phyloP scores from a whole-genome alignment of 2,888 invertebrate genomes.

The Noctua fimbriata region DNA sequence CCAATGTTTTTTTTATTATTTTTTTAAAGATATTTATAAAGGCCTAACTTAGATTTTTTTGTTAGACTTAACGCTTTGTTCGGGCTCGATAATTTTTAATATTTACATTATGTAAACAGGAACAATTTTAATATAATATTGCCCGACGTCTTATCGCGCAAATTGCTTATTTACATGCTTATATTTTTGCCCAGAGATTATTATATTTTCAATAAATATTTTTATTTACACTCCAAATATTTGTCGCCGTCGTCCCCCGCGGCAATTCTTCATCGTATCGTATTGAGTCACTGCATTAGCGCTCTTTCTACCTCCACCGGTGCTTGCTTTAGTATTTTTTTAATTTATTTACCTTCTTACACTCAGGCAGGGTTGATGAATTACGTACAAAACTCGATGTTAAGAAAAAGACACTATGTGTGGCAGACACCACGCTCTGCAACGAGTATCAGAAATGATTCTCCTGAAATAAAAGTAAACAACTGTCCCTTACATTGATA shows the following conservation, averaged over 20 bases:
- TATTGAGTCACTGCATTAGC: constrained; percentile 66
- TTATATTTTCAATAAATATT: constrained; percentile 26
- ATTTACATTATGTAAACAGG: constrained; percentile 1
- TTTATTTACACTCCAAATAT: constrained; percentile 32
- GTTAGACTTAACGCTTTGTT: not conserved
- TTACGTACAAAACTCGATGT: constrained; percentile 37
- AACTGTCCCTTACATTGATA: no score
- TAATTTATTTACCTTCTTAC: constrained; percentile 60
- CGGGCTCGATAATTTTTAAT: not conserved
- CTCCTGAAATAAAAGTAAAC: no score
- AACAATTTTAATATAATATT: constrained; percentile 3
- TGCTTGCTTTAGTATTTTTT: constrained; percentile 82
- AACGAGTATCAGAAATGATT: not conserved
- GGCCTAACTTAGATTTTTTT: constrained; percentile 25
- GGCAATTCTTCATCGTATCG: constrained; percentile 36
- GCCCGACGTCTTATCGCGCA: constrained; percentile 14
- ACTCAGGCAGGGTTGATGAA: constrained; percentile 50
- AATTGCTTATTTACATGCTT: constrained; percentile 18
- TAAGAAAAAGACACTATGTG: not conserved
- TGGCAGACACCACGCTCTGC: not conserved
- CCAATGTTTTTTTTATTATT: constrained; percentile 12
- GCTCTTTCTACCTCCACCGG: constrained; percentile 86
- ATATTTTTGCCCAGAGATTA: constrained; percentile 28
- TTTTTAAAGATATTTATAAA: constrained; percentile 11
- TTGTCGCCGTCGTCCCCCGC: constrained; percentile 32